A percentile compares a stretch with the other conserved stretches of the same genome.
These are phyloP conservation scores for Idaea straminata DNA, from an alignment of 2,888 invertebrate species.

Conservation along the genomic window DNA sequence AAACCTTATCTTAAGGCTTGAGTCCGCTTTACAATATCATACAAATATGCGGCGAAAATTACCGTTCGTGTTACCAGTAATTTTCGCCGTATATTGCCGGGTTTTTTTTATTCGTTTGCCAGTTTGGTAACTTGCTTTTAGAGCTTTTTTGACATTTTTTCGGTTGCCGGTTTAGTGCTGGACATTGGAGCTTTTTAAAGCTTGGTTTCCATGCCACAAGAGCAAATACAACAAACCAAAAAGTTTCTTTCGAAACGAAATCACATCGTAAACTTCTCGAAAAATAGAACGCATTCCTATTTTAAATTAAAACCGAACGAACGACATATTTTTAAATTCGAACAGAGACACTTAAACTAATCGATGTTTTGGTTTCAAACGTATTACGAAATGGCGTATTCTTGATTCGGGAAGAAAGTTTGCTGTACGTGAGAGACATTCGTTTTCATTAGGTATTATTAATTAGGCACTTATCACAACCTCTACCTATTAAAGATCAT, in stretches of 20 bases:
- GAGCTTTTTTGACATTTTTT: no score
- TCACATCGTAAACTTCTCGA: slow-evolving; percentile 71
- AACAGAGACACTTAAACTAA: slow-evolving; percentile 76
- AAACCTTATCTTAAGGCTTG: no score
- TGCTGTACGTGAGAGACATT: background rate
- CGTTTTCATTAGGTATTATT: background rate
- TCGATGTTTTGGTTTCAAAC: slow-evolving; percentile 77
- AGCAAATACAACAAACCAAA: background rate
- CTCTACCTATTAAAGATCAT: background rate
- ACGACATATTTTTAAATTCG: slow-evolving; percentile 79
- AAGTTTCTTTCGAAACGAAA: slow-evolving; percentile 20
- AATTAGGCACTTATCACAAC: background rate
- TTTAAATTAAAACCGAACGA: slow-evolving; percentile 75
- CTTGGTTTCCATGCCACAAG: no score
- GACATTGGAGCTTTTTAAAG: no score
- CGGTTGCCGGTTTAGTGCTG: no score
- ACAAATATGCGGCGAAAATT: no score
- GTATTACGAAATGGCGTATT: slow-evolving; percentile 55
- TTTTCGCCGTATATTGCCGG: no score
- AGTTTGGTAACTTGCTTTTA: no score
- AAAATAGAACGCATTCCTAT: slow-evolving; percentile 73
- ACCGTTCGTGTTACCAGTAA: no score
- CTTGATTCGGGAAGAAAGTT: background rate
- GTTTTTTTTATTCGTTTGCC: no score
- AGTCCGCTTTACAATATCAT: no score